Evolutionary conservation across 2,888 invertebrate genomes (phyloP).

Genomic region (Agonopterix subpropinquella): DNA sequence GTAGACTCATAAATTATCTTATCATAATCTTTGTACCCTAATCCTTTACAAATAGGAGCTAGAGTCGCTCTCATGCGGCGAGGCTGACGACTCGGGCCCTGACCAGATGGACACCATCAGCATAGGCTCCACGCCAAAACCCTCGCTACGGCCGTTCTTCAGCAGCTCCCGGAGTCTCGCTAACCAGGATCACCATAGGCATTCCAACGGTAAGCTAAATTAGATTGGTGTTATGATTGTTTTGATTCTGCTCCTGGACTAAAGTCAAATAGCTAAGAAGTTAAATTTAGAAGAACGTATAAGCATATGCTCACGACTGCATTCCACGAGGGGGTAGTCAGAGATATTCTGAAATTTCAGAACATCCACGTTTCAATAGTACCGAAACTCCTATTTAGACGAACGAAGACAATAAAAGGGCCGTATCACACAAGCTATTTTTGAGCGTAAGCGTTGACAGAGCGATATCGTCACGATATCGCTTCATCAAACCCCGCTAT

Average conservation of each 20-base stretch:
- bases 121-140: slow-evolving; percentile 97
- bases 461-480: too few relatives aligned
- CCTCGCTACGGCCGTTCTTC: slow-evolving; percentile 95
- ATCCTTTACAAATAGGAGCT: slow-evolving; percentile 80
- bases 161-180: slow-evolving; percentile 90
- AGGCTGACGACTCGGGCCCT: slow-evolving; percentile 92
- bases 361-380: too few relatives aligned
- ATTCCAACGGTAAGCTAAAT: slow-evolving; percentile 55
- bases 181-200: slow-evolving; percentile 65
- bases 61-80: slow-evolving; percentile 92
- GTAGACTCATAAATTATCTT: too few relatives aligned
- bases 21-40: background rate
- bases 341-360: too few relatives aligned
- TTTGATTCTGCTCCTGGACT: slow-evolving; percentile 21
- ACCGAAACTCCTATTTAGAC: too few relatives aligned
- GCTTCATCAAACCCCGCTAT: too few relatives aligned
- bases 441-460: too few relatives aligned
- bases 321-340: too few relatives aligned
- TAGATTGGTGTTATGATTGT: background rate
- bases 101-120: slow-evolving; percentile 95
- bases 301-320: too few relatives aligned
- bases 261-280: slow-evolving; percentile 1
- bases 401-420: too few relatives aligned
- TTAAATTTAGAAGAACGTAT: too few relatives aligned
- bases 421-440: too few relatives aligned